Evolutionary conservation across 2,888 invertebrate genomes (phyloP), one percentile per base, ranked within the genome.

Genomic region (Thera britannica): DNA sequence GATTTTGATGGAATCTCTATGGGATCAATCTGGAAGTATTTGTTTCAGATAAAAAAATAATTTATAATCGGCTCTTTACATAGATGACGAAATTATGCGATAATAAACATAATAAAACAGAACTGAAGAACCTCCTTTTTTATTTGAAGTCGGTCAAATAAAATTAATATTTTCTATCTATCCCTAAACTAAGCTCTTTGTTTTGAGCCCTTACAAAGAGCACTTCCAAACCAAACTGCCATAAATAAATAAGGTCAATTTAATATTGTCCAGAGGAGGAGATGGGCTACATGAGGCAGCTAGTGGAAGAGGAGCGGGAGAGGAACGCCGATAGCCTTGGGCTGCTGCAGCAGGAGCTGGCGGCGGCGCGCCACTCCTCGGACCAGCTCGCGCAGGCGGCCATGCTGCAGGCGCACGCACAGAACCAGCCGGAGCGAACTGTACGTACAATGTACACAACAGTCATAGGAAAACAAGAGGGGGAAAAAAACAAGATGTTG

Each of bases 301-400:
- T 87, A 0, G 89, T 93, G 1, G 92, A 92, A 69, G 92, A 92
- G n/a, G 93, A 93, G 68, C 77, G 92, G 0, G 83, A 86, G 62
- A 78, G 88, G 55, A 93, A 92, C 65, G 88, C 87, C 0, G 90
- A 90, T 72, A 90, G 78, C 71, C 83, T 89, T 2, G 87, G 87
- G 0, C 82, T 83, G 6, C 66, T 93, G 23, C 91, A 91, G 48
- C 79, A 82, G 0, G 93, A 92, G 77, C 73, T 92, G 73, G 49
- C 81, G 65, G 92, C 90, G 46, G 88, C 89, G 0, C 78, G 91
- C 8, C 72, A 91, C 35, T 87, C 89, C 0, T 92, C 93, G 0
- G 84, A 86, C 57, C 92, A 93, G 72, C 74, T 92, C 49, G 80
- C 84, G 0, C 89, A 91, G 70, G 78, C 92, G 66, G 79, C 90